phyloP scores from a whole-genome alignment of 2,797 vertebrate genomes.

The Chaenodraco wilsoni region DNA sequence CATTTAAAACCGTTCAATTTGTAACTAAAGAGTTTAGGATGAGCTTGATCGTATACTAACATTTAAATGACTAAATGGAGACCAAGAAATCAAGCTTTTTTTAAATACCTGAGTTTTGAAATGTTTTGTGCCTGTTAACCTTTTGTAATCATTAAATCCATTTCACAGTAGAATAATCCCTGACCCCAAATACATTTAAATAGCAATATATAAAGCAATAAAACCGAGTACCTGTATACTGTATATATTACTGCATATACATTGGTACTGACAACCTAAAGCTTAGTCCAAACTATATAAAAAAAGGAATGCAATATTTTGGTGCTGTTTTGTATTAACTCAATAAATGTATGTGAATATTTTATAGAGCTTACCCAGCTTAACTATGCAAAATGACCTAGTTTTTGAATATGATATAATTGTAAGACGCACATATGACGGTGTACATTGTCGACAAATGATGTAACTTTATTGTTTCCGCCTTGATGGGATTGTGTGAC shows the following conservation, averaged over 20 bases:
- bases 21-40: conserved; percentile 17
- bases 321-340: conserved; percentile 76
- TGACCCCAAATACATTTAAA: conserved; percentile 49
- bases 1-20: conserved; percentile 16
- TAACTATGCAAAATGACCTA: conserved; percentile 75
- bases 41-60: conserved; percentile 20
- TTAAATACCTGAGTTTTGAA: conserved; percentile 38
- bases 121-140: conserved; percentile 42
- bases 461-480: conserved; percentile 54
- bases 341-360: conserved; percentile 79
- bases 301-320: conserved; percentile 71
- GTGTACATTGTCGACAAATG: conserved; percentile 59
- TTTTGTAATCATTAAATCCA: conserved; percentile 18
- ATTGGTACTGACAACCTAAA: conserved; percentile 68
- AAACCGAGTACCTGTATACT: conserved; percentile 71
- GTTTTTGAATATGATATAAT: conserved; percentile 62
- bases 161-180: conserved; percentile 41
- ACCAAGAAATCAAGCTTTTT: conserved; percentile 16
- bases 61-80: conserved; percentile 14
- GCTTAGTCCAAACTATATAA: conserved; percentile 52
- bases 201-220: conserved; percentile 55
- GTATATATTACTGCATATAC: conserved; percentile 63
- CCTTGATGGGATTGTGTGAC: conserved; percentile 39
- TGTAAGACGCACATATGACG: conserved; percentile 65
- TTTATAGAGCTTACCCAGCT: conserved; percentile 63